Conservation (phyloP, 2,888 invertebrate genomes). For the Hydriomena furcata region DNA sequence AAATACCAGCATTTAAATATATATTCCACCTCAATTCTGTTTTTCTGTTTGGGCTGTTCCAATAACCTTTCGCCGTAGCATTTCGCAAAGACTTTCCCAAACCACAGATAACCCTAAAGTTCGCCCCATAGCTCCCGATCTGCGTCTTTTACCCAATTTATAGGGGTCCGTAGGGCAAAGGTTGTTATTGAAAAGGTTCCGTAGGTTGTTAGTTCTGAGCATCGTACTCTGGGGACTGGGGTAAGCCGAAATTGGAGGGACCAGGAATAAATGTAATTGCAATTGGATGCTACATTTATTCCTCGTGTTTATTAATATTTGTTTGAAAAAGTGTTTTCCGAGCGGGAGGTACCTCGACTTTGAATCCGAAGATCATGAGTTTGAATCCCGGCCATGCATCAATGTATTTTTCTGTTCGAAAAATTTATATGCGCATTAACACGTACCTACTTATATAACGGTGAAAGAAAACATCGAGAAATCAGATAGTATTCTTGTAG, state of each 20-base stretch:
- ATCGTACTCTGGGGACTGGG: conserved; percentile 16
- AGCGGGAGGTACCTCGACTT: too few relatives aligned
- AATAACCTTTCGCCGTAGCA: not conserved
- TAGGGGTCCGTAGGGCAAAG: conserved; percentile 34
- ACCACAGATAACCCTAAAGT: conserved; percentile 17
- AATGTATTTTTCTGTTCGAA: too few relatives aligned
- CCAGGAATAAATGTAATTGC: conserved; percentile 15
- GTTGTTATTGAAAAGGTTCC: conserved; percentile 38
- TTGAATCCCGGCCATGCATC: too few relatives aligned
- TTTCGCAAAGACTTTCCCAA: not conserved
- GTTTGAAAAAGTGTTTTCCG: too few relatives aligned
- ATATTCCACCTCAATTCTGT: too few relatives aligned
- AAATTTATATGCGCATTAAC: too few relatives aligned
- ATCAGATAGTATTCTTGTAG: too few relatives aligned
- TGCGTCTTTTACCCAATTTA: conserved; percentile 35
- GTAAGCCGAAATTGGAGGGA: conserved; percentile 14
- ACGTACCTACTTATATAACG: too few relatives aligned
- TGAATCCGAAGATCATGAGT: too few relatives aligned
- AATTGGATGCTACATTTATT: conserved; percentile 7
- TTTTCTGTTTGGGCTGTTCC: not conserved
- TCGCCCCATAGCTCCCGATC: conserved; percentile 16
- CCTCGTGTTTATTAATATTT: too few relatives aligned
- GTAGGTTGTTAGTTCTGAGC: conserved; percentile 18
- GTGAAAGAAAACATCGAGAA: too few relatives aligned
- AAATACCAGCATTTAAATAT: too few relatives aligned